These are phyloP conservation scores for Fringilla coelebs DNA, from an alignment of 2,797 vertebrate genomes.

Conservation along the genomic window DNA sequence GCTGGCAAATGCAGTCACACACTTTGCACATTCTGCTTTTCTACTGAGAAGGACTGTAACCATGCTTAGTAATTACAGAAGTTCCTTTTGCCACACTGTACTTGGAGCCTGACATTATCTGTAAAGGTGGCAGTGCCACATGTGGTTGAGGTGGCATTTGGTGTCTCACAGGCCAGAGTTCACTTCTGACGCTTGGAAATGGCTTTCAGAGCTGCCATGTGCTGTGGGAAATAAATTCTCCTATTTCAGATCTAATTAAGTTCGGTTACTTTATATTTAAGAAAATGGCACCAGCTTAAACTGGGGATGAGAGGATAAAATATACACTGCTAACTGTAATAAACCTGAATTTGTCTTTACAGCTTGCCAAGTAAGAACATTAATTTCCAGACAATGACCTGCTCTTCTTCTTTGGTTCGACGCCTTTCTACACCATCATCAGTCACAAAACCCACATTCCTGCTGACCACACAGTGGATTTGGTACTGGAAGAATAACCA, in stretches of 20 bases:
- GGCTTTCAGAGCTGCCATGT: not conserved
- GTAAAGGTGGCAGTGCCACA: not conserved
- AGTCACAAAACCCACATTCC: slow-evolving; percentile 67
- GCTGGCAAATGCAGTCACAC: not conserved
- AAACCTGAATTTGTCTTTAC: not conserved
- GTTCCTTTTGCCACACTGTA: not conserved
- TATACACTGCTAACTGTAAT: not conserved
- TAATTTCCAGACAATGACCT: slow-evolving; percentile 83
- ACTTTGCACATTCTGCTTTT: not conserved
- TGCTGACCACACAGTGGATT: slow-evolving; percentile 87
- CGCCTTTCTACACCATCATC: slow-evolving; percentile 87
- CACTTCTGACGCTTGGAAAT: not conserved
- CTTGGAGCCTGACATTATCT: not conserved
- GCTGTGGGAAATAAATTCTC: not conserved
- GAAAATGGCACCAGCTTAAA: not conserved
- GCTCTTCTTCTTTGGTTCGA: slow-evolving; percentile 58
- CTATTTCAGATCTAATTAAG: not conserved
- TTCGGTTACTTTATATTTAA: not conserved
- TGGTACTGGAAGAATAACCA: slow-evolving; percentile 88
- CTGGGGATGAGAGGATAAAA: not conserved
- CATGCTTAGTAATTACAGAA: not conserved
- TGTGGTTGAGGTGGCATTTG: not conserved
- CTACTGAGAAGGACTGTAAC: not conserved
- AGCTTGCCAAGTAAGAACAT: slow-evolving; percentile 36
- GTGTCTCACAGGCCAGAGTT: not conserved